These are phyloP conservation scores for Rana temporaria DNA, from an alignment of 2,113 vertebrate genomes.

Conservation along the genomic window DNA sequence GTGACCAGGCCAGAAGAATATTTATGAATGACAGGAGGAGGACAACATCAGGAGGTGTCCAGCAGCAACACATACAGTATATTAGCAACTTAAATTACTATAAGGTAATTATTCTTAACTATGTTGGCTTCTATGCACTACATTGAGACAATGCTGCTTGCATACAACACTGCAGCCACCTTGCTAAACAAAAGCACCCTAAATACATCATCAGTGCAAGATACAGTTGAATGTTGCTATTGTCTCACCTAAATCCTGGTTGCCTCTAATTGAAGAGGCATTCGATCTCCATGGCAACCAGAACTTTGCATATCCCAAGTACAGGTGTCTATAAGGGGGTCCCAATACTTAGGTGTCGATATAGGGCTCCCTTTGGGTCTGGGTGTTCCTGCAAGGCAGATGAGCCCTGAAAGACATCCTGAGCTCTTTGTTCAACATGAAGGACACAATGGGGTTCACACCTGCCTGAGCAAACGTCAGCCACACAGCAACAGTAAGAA, in stretches of 20 bases:
- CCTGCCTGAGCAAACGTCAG: conserved; percentile 94
- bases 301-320: conserved; percentile 61
- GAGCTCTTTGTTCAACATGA: conserved; percentile 94
- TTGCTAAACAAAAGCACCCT: background rate
- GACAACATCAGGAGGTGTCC: background rate
- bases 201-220: background rate
- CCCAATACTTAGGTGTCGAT: conserved; percentile 75
- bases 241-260: background rate
- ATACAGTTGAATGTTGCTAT: background rate
- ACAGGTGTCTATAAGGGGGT: background rate
- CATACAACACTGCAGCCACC: background rate
- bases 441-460: conserved; percentile 92
- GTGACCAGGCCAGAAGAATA: background rate
- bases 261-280: background rate
- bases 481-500: conserved; percentile 92
- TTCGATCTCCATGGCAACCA: background rate
- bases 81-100: too few relatives aligned
- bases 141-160: background rate
- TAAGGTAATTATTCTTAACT: too few relatives aligned
- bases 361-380: conserved; percentile 85
- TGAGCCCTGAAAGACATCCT: conserved; percentile 86
- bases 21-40: conserved; percentile 21
- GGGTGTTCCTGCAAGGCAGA: conserved; percentile 86
- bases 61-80: background rate
- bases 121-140: too few relatives aligned